Evolutionary conservation across 2,888 invertebrate species (phyloP).

Genomic region (Pyrrhia umbra): DNA sequence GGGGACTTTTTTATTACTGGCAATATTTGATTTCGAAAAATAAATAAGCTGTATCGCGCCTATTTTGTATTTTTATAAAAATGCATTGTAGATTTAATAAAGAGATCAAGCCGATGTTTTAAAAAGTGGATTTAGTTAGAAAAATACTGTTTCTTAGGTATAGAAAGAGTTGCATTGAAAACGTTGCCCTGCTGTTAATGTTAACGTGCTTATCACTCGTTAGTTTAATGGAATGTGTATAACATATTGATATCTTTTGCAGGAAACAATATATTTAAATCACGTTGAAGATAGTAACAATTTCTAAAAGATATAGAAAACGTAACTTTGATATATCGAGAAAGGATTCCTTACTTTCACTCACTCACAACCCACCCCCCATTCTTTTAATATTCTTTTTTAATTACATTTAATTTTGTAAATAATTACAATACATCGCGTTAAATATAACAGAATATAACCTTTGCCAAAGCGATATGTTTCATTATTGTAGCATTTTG

Average conservation of each 20-base stretch:
- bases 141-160: conserved; percentile 83
- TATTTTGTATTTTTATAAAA: conserved; percentile 75
- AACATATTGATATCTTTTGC: conserved; percentile 45
- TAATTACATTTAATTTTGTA: conserved; percentile 66
- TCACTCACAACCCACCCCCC: conserved; percentile 64
- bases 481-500: conserved; percentile 88
- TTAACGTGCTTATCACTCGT: conserved; percentile 64
- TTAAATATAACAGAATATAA: conserved; percentile 73
- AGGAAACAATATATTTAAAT: conserved; percentile 54
- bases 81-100: conserved; percentile 71
- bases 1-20: conserved; percentile 64
- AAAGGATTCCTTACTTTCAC: conserved; percentile 65
- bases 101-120: conserved; percentile 71
- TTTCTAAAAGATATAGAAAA: conserved; percentile 67
- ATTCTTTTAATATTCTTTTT: conserved; percentile 60
- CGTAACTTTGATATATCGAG: conserved; percentile 66
- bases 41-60: conserved; percentile 68
- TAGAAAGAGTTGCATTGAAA: conserved; percentile 80
- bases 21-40: conserved; percentile 75
- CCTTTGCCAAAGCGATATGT: conserved; percentile 89
- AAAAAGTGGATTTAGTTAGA: conserved; percentile 75
- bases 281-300: conserved; percentile 61
- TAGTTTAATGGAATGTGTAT: conserved; percentile 66
- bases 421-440: conserved; percentile 77
- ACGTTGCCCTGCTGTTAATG: conserved; percentile 70